Evolutionary conservation across 2,797 vertebrate species (phyloP).

Genomic region (Tamandua tetradactyla): DNA sequence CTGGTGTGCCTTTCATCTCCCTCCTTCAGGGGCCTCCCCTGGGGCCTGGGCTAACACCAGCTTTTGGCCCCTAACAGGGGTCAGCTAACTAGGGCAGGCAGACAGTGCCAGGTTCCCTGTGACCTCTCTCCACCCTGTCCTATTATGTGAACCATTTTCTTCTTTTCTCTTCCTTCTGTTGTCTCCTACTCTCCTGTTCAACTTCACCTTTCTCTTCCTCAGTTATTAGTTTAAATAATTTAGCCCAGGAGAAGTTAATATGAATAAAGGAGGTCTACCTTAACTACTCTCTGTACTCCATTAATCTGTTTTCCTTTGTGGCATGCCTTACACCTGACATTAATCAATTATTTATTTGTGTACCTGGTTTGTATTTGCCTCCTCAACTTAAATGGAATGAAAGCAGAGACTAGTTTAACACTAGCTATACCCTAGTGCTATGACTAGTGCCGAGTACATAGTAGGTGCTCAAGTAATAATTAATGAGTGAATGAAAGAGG

Average conservation of each 20-base stretch:
- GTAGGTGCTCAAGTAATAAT: not conserved
- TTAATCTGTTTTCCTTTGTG: not conserved
- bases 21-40: not conserved
- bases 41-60: not conserved
- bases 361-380: not conserved
- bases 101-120: not conserved
- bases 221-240: not conserved
- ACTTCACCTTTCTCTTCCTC: not conserved
- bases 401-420: not conserved
- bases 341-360: not conserved
- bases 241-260: not conserved
- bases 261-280: not conserved
- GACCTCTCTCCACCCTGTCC: accelerated
- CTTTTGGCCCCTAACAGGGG: not conserved
- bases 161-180: not conserved
- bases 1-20: not conserved
- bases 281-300: not conserved
- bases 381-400: not conserved
- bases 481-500: not conserved
- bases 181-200: not conserved
- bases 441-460: too few relatives aligned
- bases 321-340: not conserved
- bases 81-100: not conserved
- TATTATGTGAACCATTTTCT: accelerated
- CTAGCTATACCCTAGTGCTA: not conserved